Conservation (phyloP, 2,797 vertebrate species). For the Lagocephalus sceleratus region DNA sequence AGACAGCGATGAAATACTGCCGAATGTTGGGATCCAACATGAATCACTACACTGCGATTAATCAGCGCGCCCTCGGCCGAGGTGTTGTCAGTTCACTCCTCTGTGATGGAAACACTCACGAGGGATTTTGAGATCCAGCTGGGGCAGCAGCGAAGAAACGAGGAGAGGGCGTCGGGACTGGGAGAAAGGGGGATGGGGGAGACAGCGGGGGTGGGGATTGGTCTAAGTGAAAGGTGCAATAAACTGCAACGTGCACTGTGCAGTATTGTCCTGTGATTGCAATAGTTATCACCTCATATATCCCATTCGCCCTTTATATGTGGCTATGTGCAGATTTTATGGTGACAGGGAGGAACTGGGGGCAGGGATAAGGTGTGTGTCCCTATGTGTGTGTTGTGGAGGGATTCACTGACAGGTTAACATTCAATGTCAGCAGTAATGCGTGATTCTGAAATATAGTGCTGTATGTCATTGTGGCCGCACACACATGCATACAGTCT, state of each 20-base stretch:
- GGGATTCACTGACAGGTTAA: constrained; percentile 63
- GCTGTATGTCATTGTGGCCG: constrained; percentile 50
- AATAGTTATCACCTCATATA: constrained; percentile 42
- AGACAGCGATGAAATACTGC: too few relatives aligned
- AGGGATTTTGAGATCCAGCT: constrained; percentile 55
- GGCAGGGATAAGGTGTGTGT: constrained; percentile 26
- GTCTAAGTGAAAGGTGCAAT: constrained; percentile 41
- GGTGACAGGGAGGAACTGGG: constrained; percentile 31
- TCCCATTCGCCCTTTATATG: constrained; percentile 37
- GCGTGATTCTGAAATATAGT: constrained; percentile 49
- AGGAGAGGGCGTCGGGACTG: neutral
- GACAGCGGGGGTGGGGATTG: constrained; percentile 18
- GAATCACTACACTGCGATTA: constrained; percentile 15
- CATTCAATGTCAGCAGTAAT: constrained; percentile 65
- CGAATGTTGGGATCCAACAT: neutral
- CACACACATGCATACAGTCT: constrained; percentile 29
- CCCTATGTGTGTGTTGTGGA: constrained; percentile 10
- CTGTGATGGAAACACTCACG: constrained; percentile 33
- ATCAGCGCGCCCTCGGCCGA: constrained; percentile 19
- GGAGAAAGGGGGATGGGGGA: constrained; percentile 38
- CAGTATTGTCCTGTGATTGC: constrained; percentile 54
- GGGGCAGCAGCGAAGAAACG: constrained; percentile 8
- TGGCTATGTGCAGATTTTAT: constrained; percentile 41
- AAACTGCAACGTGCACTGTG: constrained; percentile 42
- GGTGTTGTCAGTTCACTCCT: constrained; percentile 33